Evolutionary conservation across 1,140 invertebrate species (phyloP), one percentile per base, ranked within the genome.

Genomic region (Drosophila leontia): DNA sequence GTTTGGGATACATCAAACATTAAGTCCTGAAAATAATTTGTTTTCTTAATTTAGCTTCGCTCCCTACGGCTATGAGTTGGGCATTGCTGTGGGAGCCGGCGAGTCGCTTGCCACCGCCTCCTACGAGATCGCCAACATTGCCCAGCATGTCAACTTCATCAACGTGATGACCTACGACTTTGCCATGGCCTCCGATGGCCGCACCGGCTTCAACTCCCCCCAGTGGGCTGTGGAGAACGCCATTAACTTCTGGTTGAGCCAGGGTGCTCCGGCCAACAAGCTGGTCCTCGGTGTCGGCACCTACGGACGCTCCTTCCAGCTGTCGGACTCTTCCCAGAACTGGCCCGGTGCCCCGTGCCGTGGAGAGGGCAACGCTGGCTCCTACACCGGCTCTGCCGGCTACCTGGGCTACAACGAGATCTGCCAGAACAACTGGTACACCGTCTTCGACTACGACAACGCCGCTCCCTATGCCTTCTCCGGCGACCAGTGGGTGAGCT

Each of bases 381-480:
- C 94, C 7, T 97, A 96, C 71, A 97, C 97, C 0, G 80, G 91
- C 7, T 94, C 96, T 51, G 79, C 88, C 23, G 97, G 97, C 29
- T 94, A 94, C 48, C 93, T 97, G 60, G 95, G 96, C 17, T 98
- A 96, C 86, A 96, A 97, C 86, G 97, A 98, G 91, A 94, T 95
- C 82, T 83, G 91, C 57, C 51, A 59, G 47, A 93, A 86, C 60
- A 78, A 77, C 50, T 92, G 91, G 91, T 11, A 76, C 23, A 82
- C 72, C 2, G 13, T 82, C 0, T 91, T 78, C 29, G 76, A 88
- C 13, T 29, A 70, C 6, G 58, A 71, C 12, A 87, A 78, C 15
- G 75, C 65, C 8, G 80, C 76, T 11, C 77, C 82, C 23, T 94
- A 93, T 75, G 91, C 93, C 61, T 90, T 48, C 39, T 85, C 71